Evolutionary conservation across 1,140 invertebrate species (phyloP).

Genomic region (Macrosteles quadrilineatus): DNA sequence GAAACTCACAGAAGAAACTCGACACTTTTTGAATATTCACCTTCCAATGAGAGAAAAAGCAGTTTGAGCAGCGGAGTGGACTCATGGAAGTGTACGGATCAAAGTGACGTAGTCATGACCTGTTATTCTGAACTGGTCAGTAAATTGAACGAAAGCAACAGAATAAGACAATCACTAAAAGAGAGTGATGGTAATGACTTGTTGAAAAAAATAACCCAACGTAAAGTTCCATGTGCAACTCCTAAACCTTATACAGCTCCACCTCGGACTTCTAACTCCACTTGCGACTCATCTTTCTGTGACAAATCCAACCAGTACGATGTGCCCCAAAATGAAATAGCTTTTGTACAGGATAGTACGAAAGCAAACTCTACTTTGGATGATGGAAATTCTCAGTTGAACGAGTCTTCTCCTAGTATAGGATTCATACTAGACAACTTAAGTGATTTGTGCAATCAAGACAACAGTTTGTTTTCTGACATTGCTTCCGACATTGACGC

Average conservation of each 20-base stretch:
- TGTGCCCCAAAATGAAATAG: neutral
- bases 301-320: too few relatives aligned
- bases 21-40: conserved; percentile 7
- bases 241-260: neutral
- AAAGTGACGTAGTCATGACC: neutral
- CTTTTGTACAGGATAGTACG: neutral
- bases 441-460: neutral
- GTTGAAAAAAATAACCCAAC: neutral
- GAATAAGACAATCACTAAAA: neutral
- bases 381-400: neutral
- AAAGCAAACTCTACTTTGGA: neutral
- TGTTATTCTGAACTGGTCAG: neutral
- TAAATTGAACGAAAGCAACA: neutral
- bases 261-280: neutral
- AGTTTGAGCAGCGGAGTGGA: neutral
- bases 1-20: conserved; percentile 1
- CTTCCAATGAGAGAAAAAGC: neutral
- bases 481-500: conserved; percentile 1
- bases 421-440: conserved; percentile 15
- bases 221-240: neutral
- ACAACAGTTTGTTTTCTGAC: conserved; percentile 14
- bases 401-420: conserved; percentile 6
- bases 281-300: too few relatives aligned
- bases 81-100: neutral
- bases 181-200: neutral